Base-by-base conservation (phyloP, 2,888 invertebrate genomes). In the Tenthredo scrophulariae region DNA sequence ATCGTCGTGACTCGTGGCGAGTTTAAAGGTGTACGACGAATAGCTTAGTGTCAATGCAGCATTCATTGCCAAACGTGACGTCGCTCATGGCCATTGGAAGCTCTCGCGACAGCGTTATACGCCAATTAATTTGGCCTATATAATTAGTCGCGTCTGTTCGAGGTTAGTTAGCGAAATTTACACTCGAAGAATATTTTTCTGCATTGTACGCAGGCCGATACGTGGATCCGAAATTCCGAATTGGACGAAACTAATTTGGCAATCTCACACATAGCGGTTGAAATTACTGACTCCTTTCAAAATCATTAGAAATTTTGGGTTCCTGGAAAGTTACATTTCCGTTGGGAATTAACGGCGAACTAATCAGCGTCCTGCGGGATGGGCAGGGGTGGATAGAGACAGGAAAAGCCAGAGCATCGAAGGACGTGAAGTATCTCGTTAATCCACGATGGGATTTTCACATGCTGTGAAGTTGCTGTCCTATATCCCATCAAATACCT, bases 261-360 rank as follows among this genome's bases (percentile, higher is more conserved):
- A 13, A 67, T 33, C 5, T 67, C 0, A n/a, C n/a, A 13, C 18
- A 13, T 67, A 2, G 6, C 15, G 22, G 29, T 67, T 67, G 67
- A 33, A 54, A 54, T 77, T 18, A 77, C 29, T 10, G 7, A 77
- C 26, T 29, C 50, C 33, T 15, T 18, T 18, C 13, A n/a, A 77
- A 33, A 77, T 29, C 77, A 13, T 77, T 54, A 10, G 15, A 54
- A 77, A 54, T 50, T 77, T 77, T 54, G 26, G 50, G 18, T 15
- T 1, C 1, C 58, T 7, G n/a, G 62, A 46, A 46, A 67, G 83
- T 83, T 77, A n/a, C 13, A 46, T 6, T 9, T 83, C 83, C n/a
- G 33, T 5, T n/a, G 18, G 33, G 83, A 67, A 83, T 83, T 43
- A 43, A 65, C 83, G 83, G 26, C 33, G 67, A 67, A 83, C 83